A percentile compares a stretch with the other conserved stretches of the same genome.
Conservation (phyloP, 2,888 invertebrate genomes). For the Melinaea marsaeus region DNA sequence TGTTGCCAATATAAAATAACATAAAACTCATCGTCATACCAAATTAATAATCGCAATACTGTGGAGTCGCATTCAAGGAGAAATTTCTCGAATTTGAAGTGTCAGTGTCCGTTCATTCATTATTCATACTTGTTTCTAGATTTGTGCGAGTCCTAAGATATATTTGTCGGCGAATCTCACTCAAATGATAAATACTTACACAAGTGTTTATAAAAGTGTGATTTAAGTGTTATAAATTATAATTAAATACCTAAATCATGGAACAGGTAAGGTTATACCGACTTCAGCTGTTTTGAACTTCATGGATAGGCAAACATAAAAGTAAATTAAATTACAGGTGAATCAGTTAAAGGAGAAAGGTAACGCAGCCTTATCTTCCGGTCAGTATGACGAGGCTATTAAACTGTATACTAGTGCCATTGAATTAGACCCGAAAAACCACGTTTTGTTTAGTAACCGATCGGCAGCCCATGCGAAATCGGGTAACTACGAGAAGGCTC, state of each 20-base stretch:
- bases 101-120: conserved; percentile 49
- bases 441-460: conserved; percentile 93
- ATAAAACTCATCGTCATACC: background rate
- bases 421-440: conserved; percentile 85
- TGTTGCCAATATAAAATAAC: background rate
- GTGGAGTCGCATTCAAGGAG: conserved; percentile 39
- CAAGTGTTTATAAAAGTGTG: conserved; percentile 14
- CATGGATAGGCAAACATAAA: conserved; percentile 26
- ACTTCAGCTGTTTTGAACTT: conserved; percentile 36
- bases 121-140: conserved; percentile 31
- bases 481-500: conserved; percentile 83
- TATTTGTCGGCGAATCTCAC: background rate
- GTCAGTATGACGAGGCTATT: conserved; percentile 88
- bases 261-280: conserved; percentile 73
- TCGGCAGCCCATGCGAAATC: conserved; percentile 94
- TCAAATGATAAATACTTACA: background rate
- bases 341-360: conserved; percentile 91
- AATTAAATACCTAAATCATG: conserved; percentile 46
- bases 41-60: conserved; percentile 5
- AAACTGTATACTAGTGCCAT: conserved; percentile 90
- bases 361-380: conserved; percentile 87
- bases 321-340: conserved; percentile 77
- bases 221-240: conserved; percentile 26
- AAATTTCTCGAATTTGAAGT: conserved; percentile 73
- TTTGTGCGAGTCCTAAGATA: conserved; percentile 24